Evolutionary conservation across 2,888 invertebrate species (phyloP).

Genomic region (Drosophila tanythrix): DNA sequence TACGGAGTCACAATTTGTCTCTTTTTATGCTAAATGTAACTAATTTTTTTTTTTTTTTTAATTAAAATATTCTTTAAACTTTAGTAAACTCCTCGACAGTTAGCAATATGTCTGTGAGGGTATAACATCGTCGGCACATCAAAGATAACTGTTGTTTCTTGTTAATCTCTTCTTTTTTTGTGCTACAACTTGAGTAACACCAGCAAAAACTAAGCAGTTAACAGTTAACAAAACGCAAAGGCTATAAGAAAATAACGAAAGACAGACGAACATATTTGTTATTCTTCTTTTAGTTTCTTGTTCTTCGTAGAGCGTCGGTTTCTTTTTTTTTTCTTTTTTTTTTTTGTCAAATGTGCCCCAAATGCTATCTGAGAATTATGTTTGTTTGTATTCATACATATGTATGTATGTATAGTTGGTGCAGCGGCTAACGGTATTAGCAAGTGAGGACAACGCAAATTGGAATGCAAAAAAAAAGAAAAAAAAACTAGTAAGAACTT

Average conservation of each 20-base stretch:
- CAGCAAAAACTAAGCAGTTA: constrained; percentile 42
- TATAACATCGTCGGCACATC: not conserved
- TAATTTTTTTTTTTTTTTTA: not conserved
- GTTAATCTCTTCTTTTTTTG: not conserved
- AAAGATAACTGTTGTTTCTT: constrained; percentile 8
- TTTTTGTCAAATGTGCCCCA: constrained; percentile 29
- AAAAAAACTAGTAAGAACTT: not conserved
- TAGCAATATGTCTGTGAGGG: not conserved
- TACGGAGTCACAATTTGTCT: not conserved
- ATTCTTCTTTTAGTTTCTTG: constrained; percentile 19
- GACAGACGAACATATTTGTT: constrained; percentile 10
- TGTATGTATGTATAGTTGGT: not conserved
- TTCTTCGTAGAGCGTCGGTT: not conserved
- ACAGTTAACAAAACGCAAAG: constrained; percentile 50
- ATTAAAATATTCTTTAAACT: not conserved
- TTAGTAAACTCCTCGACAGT: not conserved
- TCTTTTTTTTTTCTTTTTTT: not conserved
- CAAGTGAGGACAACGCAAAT: constrained; percentile 21
- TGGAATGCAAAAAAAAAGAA: constrained; percentile 27
- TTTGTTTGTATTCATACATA: not conserved
- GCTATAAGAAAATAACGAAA: constrained; percentile 28
- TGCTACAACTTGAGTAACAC: constrained; percentile 36
- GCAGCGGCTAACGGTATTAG: constrained; percentile 1
- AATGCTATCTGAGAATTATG: constrained; percentile 14
- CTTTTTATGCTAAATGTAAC: not conserved